These are phyloP conservation scores for Ylistrum balloti DNA, from an alignment of 1,140 invertebrate genomes.

Conservation along the genomic window DNA sequence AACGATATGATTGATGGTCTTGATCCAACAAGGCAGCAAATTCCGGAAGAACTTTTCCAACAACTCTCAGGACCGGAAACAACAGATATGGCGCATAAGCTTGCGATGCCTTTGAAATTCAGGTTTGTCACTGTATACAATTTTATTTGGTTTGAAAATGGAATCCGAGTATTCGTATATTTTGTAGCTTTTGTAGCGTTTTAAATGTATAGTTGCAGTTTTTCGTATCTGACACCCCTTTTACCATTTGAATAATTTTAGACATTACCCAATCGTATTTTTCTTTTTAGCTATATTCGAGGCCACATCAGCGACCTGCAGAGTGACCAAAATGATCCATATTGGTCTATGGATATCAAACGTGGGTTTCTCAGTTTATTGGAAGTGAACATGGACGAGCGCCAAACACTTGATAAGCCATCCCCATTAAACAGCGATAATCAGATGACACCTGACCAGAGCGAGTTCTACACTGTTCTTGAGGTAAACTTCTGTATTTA, in stretches of 20 bases:
- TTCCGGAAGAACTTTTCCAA: conserved; percentile 56
- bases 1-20: conserved; percentile 53
- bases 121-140: conserved; percentile 45
- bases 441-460: background rate
- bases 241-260: no score
- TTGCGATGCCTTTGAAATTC: conserved; percentile 59
- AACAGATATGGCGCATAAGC: conserved; percentile 29
- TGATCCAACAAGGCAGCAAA: conserved; percentile 60
- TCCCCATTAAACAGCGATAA: background rate
- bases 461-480: conserved; percentile 59
- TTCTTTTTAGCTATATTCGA: conserved; percentile 61
- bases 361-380: conserved; percentile 77
- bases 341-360: conserved; percentile 82
- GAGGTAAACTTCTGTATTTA: conserved; percentile 51
- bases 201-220: no score
- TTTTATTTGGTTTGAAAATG: background rate
- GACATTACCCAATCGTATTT: background rate
- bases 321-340: conserved; percentile 69
- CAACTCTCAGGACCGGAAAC: conserved; percentile 50
- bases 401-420: background rate
- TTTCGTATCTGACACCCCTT: no score
- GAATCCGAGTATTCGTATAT: no score
- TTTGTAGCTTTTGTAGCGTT: no score
- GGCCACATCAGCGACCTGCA: conserved; percentile 68
- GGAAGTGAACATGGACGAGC: conserved; percentile 75